A percentile compares a stretch with the other conserved stretches of the same genome.
phyloP scores from a whole-genome alignment of 1,140 invertebrate genomes.

The Steinernema khuongi region DNA sequence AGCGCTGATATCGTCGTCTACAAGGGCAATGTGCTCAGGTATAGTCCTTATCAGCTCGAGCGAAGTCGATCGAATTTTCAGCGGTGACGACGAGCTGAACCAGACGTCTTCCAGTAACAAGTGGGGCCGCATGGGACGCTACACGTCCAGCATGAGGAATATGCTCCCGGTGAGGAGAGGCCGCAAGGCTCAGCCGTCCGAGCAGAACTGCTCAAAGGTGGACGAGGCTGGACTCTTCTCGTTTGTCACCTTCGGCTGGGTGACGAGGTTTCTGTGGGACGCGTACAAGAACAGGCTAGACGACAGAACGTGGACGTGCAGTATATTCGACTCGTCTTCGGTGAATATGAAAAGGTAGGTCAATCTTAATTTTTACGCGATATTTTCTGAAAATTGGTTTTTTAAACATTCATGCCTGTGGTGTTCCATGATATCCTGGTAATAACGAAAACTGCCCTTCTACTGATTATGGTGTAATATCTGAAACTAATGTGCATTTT shows the following conservation, averaged over 20 bases:
- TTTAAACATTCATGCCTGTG: constrained; percentile 18
- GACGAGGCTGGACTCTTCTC: constrained; percentile 57
- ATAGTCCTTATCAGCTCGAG: not conserved
- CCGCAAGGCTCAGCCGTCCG: not conserved
- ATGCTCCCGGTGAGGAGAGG: not conserved
- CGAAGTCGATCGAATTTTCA: not conserved
- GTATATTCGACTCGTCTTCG: constrained; percentile 35
- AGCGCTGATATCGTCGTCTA: not conserved
- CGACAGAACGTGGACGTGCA: constrained; percentile 28
- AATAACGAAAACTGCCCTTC: not conserved
- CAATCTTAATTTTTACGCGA: constrained; percentile 18
- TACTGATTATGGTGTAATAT: not conserved
- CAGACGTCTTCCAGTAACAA: not conserved
- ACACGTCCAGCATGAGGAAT: not conserved
- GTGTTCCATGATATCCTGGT: not conserved
- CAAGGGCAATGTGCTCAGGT: constrained; percentile 6
- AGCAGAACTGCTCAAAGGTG: constrained; percentile 24
- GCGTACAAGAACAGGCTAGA: constrained; percentile 20
- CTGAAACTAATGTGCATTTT: no score
- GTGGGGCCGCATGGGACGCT: not conserved
- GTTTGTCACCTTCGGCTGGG: constrained; percentile 57
- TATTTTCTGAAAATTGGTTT: constrained; percentile 13
- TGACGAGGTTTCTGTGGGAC: constrained; percentile 55
- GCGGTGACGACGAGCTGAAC: not conserved
- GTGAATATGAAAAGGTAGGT: constrained; percentile 41